A percentile compares a stretch with the other conserved stretches of the same genome.
phyloP scores from a whole-genome alignment of 2,113 vertebrate genomes.

The Chionis minor region DNA sequence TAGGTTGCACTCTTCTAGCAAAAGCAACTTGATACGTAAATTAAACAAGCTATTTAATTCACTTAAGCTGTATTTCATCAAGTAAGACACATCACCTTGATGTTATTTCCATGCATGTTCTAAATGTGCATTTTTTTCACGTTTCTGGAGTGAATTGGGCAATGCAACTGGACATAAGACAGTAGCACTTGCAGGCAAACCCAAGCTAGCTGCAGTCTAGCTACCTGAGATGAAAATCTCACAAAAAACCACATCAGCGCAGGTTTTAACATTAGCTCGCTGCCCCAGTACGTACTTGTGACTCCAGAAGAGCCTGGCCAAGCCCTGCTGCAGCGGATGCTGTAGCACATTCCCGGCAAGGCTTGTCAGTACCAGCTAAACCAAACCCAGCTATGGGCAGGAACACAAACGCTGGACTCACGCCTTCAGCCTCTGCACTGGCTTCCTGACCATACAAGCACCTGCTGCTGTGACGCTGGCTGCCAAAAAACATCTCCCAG shows the following conservation, averaged over 20 bases:
- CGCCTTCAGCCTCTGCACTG: background rate
- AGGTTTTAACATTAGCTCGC: background rate
- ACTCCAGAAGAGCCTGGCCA: background rate
- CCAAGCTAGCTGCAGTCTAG: background rate
- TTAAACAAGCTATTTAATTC: background rate
- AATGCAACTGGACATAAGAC: background rate
- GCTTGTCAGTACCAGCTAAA: background rate
- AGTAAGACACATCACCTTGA: background rate
- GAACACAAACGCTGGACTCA: fast-evolving
- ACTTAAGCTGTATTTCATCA: background rate
- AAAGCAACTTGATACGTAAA: background rate
- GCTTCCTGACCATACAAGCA: background rate
- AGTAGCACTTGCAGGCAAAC: background rate
- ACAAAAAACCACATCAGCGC: background rate
- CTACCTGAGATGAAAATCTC: background rate
- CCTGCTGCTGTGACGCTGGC: fast-evolving
- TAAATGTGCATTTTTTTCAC: background rate
- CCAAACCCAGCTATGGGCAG: background rate
- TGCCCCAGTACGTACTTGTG: background rate
- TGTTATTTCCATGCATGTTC: background rate
- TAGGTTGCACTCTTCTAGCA: background rate
- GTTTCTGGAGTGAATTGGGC: background rate
- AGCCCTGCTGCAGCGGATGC: background rate
- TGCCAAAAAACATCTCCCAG: background rate
- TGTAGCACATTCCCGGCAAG: background rate